These are phyloP conservation scores for Eupithecia exiguata DNA, from an alignment of 2,888 invertebrate species.

Conservation along the genomic window DNA sequence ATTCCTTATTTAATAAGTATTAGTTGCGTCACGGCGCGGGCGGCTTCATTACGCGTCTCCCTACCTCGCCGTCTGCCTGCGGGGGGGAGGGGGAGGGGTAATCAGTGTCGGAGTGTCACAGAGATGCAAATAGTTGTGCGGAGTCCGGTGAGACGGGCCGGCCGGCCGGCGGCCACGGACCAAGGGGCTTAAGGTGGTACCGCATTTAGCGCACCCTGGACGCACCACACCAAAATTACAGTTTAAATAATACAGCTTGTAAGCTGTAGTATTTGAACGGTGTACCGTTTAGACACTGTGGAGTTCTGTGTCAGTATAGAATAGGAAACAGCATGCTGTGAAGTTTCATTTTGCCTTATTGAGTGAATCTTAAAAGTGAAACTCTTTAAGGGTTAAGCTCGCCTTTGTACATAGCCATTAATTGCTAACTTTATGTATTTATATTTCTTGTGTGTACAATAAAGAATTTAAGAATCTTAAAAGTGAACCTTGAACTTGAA, in stretches of 20 bases:
- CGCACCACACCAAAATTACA: not conserved
- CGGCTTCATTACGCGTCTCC: conserved; percentile 31
- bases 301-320: not conserved
- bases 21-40: conserved; percentile 32
- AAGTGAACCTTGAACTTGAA: no score
- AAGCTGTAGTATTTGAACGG: no score
- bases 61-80: not conserved
- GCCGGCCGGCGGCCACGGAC: not conserved
- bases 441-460: no score
- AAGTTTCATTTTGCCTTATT: no score
- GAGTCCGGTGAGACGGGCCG: not conserved
- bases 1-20: conserved; percentile 37
- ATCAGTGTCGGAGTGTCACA: conserved; percentile 30
- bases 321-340: not conserved
- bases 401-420: no score
- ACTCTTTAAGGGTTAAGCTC: no score
- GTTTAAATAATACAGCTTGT: not conserved
- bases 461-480: no score
- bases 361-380: no score
- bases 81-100: conserved; percentile 3
- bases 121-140: conserved; percentile 26
- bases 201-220: not conserved
- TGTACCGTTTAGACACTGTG: not conserved
- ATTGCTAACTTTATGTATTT: no score
- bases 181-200: not conserved